Evolutionary conservation across 1,140 invertebrate genomes (phyloP).

Genomic region (Ceratitis capitata): DNA sequence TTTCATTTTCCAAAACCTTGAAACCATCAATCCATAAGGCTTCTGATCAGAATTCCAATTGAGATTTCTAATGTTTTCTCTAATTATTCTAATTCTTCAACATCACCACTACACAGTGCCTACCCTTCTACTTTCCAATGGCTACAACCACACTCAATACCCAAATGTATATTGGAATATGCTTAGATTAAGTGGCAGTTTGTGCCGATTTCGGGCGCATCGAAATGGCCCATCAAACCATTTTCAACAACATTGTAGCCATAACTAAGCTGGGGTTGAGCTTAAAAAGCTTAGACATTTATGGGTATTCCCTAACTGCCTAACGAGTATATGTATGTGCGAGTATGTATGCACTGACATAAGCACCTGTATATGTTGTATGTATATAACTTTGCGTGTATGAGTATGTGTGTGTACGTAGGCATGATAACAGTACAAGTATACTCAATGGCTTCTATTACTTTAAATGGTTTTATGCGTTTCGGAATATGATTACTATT

Average conservation of each 20-base stretch:
- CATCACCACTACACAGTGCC: neutral
- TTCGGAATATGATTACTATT: neutral
- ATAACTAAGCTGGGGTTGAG: neutral
- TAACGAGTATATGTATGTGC: neutral
- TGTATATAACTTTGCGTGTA: neutral
- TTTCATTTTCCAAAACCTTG: too few species aligned
- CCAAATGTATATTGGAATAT: neutral
- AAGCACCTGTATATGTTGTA: too few species aligned
- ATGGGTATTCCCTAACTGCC: neutral
- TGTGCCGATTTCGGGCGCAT: neutral
- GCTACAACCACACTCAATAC: neutral
- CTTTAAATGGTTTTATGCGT: neutral
- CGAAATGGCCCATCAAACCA: neutral
- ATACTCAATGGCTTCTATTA: neutral
- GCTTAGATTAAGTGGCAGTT: conserved; percentile 17
- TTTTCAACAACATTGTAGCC: neutral
- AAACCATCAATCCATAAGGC: too few species aligned
- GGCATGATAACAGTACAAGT: neutral
- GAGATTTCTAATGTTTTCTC: too few species aligned
- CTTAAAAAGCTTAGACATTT: neutral
- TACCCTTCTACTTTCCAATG: neutral
- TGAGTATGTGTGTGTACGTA: neutral
- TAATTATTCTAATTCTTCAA: neutral
- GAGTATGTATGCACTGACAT: neutral
- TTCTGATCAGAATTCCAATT: too few species aligned